A percentile compares a stretch with the other conserved stretches of the same genome.
Evolutionary conservation across 1,140 invertebrate species (phyloP).

Genomic region (Conus ventricosus): DNA sequence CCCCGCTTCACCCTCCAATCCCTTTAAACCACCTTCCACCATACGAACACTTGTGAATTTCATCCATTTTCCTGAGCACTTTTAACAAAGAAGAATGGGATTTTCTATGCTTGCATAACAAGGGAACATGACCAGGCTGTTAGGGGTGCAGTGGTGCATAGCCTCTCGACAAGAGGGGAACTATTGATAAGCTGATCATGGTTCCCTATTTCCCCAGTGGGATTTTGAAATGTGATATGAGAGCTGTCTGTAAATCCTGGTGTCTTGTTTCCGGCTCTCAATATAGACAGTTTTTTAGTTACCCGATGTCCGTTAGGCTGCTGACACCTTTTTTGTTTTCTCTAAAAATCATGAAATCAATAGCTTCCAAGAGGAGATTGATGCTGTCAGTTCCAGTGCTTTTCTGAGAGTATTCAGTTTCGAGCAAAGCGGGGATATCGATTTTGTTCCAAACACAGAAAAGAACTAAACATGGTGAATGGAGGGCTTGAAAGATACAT

Average conservation of each 20-base stretch:
- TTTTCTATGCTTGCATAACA: neutral
- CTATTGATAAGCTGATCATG: neutral
- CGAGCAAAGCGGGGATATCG: too few species aligned
- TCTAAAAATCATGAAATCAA: neutral
- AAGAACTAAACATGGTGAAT: too few species aligned
- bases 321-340: neutral
- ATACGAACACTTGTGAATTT: too few species aligned
- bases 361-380: neutral
- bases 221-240: neutral
- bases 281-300: neutral
- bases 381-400: too few species aligned
- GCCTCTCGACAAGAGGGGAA: neutral
- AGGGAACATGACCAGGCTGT: neutral
- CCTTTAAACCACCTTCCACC: too few species aligned
- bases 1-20: too few species aligned
- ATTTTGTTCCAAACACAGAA: too few species aligned
- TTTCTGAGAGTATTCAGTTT: too few species aligned
- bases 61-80: too few species aligned
- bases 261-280: neutral
- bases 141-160: neutral
- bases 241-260: constrained; percentile 3
- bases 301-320: neutral
- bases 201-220: neutral
- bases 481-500: too few species aligned
- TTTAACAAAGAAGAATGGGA: neutral